Evolutionary conservation across 2,888 invertebrate species (phyloP).

Genomic region (Habrosyne pyritoides): DNA sequence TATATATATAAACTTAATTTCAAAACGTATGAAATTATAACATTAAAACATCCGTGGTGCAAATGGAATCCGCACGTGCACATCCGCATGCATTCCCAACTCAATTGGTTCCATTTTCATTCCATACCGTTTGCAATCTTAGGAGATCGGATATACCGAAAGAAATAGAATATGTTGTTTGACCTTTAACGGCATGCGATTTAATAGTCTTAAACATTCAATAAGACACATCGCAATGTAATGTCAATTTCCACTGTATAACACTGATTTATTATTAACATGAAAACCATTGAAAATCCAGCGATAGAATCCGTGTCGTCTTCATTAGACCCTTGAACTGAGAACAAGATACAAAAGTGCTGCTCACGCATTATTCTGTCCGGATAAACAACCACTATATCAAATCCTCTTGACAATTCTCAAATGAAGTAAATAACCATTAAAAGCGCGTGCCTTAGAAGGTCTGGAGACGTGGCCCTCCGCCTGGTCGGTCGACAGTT

Average conservation of each 20-base stretch:
- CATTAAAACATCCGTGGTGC: neutral
- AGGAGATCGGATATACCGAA: neutral
- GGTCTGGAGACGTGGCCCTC: slow-evolving; percentile 29
- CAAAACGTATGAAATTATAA: slow-evolving; percentile 1
- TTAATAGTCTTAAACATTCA: too few species aligned
- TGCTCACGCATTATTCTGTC: slow-evolving; percentile 8
- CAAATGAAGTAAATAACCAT: slow-evolving; percentile 48
- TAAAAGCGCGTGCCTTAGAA: slow-evolving; percentile 49
- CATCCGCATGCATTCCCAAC: neutral
- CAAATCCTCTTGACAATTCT: slow-evolving; percentile 25
- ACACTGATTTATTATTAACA: neutral
- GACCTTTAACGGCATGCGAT: neutral
- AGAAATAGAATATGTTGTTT: neutral
- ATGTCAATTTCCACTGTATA: too few species aligned
- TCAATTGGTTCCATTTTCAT: slow-evolving; percentile 3
- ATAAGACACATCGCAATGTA: too few species aligned
- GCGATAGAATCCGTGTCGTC: neutral
- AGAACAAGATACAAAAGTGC: neutral
- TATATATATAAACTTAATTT: slow-evolving; percentile 36
- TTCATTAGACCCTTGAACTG: neutral
- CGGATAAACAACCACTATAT: slow-evolving; percentile 14
- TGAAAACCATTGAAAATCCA: neutral
- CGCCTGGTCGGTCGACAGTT: slow-evolving; percentile 40
- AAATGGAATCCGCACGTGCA: slow-evolving; percentile 4
- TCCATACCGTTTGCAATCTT: neutral